These are phyloP conservation scores for Euphydryas editha DNA, from an alignment of 2,888 invertebrate species.

Conservation along the genomic window DNA sequence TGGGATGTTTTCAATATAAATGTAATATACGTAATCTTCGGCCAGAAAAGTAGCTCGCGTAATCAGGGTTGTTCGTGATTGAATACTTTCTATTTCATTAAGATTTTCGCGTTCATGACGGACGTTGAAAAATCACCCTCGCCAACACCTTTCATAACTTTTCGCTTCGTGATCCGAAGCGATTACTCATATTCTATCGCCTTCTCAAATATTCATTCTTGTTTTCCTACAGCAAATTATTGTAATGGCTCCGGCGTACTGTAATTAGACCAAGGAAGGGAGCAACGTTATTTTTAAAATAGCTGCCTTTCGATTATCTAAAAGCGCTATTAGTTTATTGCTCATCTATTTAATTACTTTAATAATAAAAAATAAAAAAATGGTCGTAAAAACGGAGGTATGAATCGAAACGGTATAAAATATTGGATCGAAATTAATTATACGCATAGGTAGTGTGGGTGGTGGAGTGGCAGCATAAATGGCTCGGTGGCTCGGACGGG, in stretches of 20 bases:
- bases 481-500: conserved; percentile 54
- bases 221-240: conserved; percentile 81
- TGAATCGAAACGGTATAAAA: conserved; percentile 42
- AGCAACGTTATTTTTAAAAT: conserved; percentile 55
- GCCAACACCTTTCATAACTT: conserved; percentile 82
- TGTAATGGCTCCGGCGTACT: conserved; percentile 76
- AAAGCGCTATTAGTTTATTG: conserved; percentile 45
- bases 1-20: background rate
- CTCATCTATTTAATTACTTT: conserved; percentile 57
- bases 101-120: conserved; percentile 71
- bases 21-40: background rate
- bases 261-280: conserved; percentile 64
- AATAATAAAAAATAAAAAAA: conserved; percentile 40
- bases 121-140: conserved; percentile 76
- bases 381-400: conserved; percentile 43
- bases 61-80: conserved; percentile 55
- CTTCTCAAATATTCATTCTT: conserved; percentile 83
- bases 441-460: conserved; percentile 51
- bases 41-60: background rate
- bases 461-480: conserved; percentile 33
- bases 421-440: conserved; percentile 44
- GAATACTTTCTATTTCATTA: conserved; percentile 76
- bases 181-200: conserved; percentile 82
- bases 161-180: conserved; percentile 82
- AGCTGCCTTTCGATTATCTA: conserved; percentile 37